Percentiles rank a stretch among this genome's conserved stretches.
These are phyloP conservation scores for Antechinus stuartii DNA, from an alignment of 2,113 vertebrate genomes.

Conservation along the genomic window DNA sequence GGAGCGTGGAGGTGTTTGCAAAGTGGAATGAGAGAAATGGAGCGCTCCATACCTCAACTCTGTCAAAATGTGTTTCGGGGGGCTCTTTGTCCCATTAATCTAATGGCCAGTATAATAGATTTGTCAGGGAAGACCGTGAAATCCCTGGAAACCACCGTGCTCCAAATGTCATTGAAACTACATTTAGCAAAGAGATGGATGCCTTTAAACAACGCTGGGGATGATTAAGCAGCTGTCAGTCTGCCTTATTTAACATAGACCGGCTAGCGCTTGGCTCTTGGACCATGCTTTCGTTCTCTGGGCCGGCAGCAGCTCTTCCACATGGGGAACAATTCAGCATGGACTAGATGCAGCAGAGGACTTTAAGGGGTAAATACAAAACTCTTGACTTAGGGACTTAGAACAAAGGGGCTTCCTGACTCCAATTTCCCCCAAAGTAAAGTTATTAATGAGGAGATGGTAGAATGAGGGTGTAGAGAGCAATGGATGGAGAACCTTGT, in stretches of 20 bases:
- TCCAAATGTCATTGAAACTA: slow-evolving; percentile 77
- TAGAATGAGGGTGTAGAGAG: not conserved
- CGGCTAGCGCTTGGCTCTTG: slow-evolving; percentile 23
- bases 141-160: slow-evolving; percentile 72
- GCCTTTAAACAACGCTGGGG: slow-evolving; percentile 55
- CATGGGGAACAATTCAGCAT: too few species aligned
- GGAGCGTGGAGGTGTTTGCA: not conserved
- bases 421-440: not conserved
- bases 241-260: not conserved
- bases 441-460: not conserved
- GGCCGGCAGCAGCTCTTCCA: too few species aligned
- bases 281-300: not conserved
- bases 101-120: slow-evolving; percentile 77
- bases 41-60: not conserved
- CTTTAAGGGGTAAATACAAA: not conserved
- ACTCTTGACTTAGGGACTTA: not conserved
- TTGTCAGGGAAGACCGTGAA: slow-evolving; percentile 76
- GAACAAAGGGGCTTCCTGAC: not conserved
- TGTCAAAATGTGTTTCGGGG: slow-evolving; percentile 23
- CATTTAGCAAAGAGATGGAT: slow-evolving; percentile 79
- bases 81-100: slow-evolving; percentile 58
- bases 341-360: not conserved
- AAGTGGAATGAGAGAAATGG: not conserved
- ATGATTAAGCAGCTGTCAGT: slow-evolving; percentile 79
- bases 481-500: not conserved